These are phyloP conservation scores for Cyrtonyx montezumae DNA, from an alignment of 2,113 vertebrate genomes.

Conservation along the genomic window DNA sequence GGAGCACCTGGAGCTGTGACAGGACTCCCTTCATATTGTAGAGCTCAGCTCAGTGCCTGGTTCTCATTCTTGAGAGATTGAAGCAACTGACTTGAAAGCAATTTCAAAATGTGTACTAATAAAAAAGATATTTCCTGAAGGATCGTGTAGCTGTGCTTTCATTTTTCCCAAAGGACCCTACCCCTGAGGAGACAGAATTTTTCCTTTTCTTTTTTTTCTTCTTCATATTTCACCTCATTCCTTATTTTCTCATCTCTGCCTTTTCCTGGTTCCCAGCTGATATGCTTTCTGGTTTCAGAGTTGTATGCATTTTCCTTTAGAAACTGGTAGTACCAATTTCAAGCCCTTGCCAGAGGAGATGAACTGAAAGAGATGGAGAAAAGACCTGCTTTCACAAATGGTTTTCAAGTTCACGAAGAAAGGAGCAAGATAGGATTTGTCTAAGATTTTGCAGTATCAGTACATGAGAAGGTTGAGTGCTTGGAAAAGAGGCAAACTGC, in stretches of 20 bases:
- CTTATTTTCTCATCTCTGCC: neutral
- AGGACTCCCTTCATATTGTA: neutral
- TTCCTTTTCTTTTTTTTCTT: neutral
- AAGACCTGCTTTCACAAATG: neutral
- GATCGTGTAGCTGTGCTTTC: neutral
- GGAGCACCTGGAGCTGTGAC: neutral
- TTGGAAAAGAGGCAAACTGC: neutral
- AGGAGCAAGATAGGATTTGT: neutral
- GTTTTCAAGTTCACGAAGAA: neutral
- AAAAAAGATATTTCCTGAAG: neutral
- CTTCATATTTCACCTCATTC: constrained; percentile 6
- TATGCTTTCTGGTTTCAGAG: neutral
- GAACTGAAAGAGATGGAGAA: neutral
- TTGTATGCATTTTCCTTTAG: neutral
- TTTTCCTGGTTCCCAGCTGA: neutral
- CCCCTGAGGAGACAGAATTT: neutral
- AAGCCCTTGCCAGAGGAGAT: neutral
- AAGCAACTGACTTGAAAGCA: neutral
- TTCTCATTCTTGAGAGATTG: neutral
- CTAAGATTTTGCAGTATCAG: neutral
- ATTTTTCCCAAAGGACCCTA: neutral
- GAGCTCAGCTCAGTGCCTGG: neutral
- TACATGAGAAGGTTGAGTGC: neutral
- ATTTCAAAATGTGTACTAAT: neutral
- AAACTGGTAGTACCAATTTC: neutral